These are phyloP conservation scores for Mercenaria mercenaria DNA, from an alignment of 1,140 invertebrate genomes.

Conservation along the genomic window DNA sequence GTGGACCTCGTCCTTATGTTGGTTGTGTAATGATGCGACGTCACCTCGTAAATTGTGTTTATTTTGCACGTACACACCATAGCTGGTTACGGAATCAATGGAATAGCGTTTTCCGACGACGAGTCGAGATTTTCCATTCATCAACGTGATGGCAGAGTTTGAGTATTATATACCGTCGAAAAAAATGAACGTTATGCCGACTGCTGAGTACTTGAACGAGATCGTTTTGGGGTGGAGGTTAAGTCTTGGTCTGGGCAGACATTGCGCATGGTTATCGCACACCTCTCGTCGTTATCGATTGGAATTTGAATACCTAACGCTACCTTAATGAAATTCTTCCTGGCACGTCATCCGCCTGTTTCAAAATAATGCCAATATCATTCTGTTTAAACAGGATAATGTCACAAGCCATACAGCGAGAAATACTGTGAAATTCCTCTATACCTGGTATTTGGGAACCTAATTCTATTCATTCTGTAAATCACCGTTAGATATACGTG, in stretches of 20 bases:
- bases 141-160: background rate
- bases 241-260: too few species aligned
- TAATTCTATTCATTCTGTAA: too few species aligned
- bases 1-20: background rate
- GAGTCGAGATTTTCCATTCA: conserved; percentile 22
- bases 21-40: background rate
- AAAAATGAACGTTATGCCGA: conserved; percentile 23
- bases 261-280: too few species aligned
- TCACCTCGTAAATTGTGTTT: background rate
- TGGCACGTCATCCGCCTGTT: too few species aligned
- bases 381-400: conserved; percentile 12
- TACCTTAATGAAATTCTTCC: too few species aligned
- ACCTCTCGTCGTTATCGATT: too few species aligned
- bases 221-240: background rate
- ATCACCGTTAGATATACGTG: too few species aligned
- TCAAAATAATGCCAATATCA: too few species aligned
- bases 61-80: background rate
- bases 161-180: background rate
- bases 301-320: too few species aligned
- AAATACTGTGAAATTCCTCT: conserved; percentile 5
- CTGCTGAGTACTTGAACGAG: too few species aligned
- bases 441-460: too few species aligned
- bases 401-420: conserved; percentile 11
- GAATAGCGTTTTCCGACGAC: background rate
- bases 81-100: background rate